Evolutionary conservation across 2,888 invertebrate genomes (phyloP).

Genomic region (Lamellibrachia columna): DNA sequence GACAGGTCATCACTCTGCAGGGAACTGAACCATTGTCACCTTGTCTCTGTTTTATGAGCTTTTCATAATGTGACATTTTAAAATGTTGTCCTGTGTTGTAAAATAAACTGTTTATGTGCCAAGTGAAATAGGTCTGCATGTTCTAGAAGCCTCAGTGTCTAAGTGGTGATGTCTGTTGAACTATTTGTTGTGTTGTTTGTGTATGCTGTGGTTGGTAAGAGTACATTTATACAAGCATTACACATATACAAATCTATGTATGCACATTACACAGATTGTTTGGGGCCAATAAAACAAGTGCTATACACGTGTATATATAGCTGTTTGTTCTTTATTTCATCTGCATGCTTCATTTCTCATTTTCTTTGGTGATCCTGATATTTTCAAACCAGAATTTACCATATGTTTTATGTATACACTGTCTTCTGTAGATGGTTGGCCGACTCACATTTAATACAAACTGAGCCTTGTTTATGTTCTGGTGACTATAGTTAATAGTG

Average conservation of each 20-base stretch:
- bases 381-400: not conserved
- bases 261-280: too few relatives aligned
- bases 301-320: too few relatives aligned
- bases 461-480: not conserved
- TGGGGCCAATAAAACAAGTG: too few relatives aligned
- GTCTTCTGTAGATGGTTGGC: not conserved
- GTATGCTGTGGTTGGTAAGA: too few relatives aligned
- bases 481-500: not conserved
- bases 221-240: too few relatives aligned
- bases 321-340: not conserved
- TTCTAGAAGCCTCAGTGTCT: not conserved
- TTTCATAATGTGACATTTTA: not conserved
- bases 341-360: not conserved
- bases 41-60: not conserved
- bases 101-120: not conserved
- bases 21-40: not conserved
- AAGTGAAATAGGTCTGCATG: not conserved
- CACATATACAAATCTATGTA: too few relatives aligned
- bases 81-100: not conserved
- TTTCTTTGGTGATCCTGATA: not conserved
- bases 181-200: not conserved
- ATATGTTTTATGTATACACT: not conserved
- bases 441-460: not conserved
- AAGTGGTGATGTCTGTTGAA: not conserved
- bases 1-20: not conserved